Conservation (phyloP, 2,888 invertebrate genomes). For the Cataglyphis cursor region DNA sequence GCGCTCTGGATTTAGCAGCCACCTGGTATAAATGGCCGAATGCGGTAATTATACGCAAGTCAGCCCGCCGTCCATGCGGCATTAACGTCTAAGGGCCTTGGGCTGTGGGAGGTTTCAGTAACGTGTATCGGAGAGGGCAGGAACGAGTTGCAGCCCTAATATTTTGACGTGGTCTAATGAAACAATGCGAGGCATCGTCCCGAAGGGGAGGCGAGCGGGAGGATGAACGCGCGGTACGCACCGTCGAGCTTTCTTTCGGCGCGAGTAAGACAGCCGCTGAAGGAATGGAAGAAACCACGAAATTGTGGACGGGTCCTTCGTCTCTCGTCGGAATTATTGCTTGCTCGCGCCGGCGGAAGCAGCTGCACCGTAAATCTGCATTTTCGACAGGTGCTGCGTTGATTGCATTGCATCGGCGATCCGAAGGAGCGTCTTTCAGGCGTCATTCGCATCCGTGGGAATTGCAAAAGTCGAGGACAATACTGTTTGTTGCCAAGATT, state of each 20-base stretch:
- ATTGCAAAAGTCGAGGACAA: constrained; percentile 48
- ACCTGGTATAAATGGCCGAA: constrained; percentile 78
- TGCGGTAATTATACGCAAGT: constrained; percentile 80
- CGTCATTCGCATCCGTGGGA: constrained; percentile 58
- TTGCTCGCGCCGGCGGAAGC: constrained; percentile 76
- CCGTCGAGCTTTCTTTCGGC: neutral
- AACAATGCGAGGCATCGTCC: constrained; percentile 68
- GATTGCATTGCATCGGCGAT: constrained; percentile 74
- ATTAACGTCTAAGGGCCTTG: constrained; percentile 76
- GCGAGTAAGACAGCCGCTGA: constrained; percentile 28
- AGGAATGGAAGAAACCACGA: constrained; percentile 71
- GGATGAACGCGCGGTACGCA: constrained; percentile 8
- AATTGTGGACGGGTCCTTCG: constrained; percentile 71
- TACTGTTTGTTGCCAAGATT: constrained; percentile 19
- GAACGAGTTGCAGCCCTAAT: constrained; percentile 65
- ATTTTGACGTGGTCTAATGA: constrained; percentile 72
- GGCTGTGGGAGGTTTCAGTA: constrained; percentile 78
- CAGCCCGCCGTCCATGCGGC: constrained; percentile 75
- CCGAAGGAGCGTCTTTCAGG: constrained; percentile 59
- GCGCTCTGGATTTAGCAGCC: constrained; percentile 57
- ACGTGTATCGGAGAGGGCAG: constrained; percentile 61
- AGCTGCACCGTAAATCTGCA: constrained; percentile 80
- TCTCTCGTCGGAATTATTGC: constrained; percentile 73
- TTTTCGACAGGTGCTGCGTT: constrained; percentile 80
- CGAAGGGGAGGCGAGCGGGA: constrained; percentile 41